Conservation (phyloP, 2,113 vertebrate species). For the Trematomus loennbergii region DNA sequence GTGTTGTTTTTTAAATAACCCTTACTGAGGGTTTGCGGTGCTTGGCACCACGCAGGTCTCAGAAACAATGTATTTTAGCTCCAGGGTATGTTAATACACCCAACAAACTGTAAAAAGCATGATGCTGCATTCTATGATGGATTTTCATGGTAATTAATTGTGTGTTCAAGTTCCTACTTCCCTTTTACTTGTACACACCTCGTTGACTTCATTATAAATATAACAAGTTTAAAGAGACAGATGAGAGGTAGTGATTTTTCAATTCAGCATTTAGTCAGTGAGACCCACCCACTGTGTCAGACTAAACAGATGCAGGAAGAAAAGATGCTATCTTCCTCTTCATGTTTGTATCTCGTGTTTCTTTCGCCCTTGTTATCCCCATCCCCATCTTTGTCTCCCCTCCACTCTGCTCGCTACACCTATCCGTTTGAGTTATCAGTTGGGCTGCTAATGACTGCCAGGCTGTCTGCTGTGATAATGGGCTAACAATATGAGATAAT, state of each 20-base stretch:
- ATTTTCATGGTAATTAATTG: constrained; percentile 18
- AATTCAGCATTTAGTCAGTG: not conserved
- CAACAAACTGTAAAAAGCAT: not conserved
- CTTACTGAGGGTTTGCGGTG: not conserved
- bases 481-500: constrained; percentile 74
- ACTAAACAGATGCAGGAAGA: constrained; percentile 2
- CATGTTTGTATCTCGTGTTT: not conserved
- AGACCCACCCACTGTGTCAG: constrained; percentile 6
- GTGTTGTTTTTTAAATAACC: constrained; percentile 14
- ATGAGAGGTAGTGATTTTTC: constrained; percentile 11
- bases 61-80: constrained; percentile 11
- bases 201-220: constrained; percentile 44
- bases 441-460: constrained; percentile 67
- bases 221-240: constrained; percentile 15
- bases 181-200: constrained; percentile 10
- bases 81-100: not conserved
- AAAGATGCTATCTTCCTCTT: constrained; percentile 5
- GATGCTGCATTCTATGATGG: not conserved
- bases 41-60: not conserved
- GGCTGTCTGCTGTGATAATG: constrained; percentile 74
- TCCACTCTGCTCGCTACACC: constrained; percentile 44
- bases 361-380: constrained; percentile 17
- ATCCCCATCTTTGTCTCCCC: constrained; percentile 18
- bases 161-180: constrained; percentile 1
- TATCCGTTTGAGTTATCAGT: constrained; percentile 68